These are phyloP conservation scores for Nomada fabriciana DNA, from an alignment of 2,888 invertebrate species.

Conservation along the genomic window DNA sequence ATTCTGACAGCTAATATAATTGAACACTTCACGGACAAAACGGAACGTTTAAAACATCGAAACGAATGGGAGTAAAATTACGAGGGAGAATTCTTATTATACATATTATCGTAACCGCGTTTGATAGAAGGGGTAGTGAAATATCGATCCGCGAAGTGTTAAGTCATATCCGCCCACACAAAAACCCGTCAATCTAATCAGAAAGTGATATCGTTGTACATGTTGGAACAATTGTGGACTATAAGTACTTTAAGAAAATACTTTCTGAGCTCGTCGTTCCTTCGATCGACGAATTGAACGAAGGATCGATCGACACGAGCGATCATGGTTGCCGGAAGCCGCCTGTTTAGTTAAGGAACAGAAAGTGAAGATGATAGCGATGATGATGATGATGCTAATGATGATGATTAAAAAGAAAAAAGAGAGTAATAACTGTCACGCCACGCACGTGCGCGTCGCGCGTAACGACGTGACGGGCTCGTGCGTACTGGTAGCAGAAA, in stretches of 20 bases:
- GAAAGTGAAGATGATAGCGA: constrained; percentile 52
- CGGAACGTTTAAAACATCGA: not conserved
- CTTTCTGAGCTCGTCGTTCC: constrained; percentile 46
- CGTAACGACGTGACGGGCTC: constrained; percentile 68
- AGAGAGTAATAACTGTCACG: constrained; percentile 62
- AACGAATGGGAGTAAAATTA: not conserved
- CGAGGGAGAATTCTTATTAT: not conserved
- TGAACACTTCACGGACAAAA: constrained; percentile 34
- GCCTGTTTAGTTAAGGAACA: constrained; percentile 72
- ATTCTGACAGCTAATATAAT: constrained; percentile 48
- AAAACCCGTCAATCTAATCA: constrained; percentile 45
- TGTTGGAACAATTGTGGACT: constrained; percentile 21
- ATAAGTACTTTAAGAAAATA: constrained; percentile 21
- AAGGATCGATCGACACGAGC: constrained; percentile 65
- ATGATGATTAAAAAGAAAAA: constrained; percentile 50
- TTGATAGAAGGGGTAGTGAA: not conserved
- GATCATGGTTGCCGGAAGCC: constrained; percentile 70
- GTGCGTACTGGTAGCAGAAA: constrained; percentile 72
- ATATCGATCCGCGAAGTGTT: constrained; percentile 37
- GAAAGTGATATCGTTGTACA: constrained; percentile 37
- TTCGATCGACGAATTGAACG: constrained; percentile 34
- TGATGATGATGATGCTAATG: constrained; percentile 38
- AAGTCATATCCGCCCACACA: constrained; percentile 54
- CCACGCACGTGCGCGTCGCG: constrained; percentile 66
- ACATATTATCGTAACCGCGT: no score